phyloP scores from a whole-genome alignment of 2,888 invertebrate genomes.

The Melinopterus prodromus region DNA sequence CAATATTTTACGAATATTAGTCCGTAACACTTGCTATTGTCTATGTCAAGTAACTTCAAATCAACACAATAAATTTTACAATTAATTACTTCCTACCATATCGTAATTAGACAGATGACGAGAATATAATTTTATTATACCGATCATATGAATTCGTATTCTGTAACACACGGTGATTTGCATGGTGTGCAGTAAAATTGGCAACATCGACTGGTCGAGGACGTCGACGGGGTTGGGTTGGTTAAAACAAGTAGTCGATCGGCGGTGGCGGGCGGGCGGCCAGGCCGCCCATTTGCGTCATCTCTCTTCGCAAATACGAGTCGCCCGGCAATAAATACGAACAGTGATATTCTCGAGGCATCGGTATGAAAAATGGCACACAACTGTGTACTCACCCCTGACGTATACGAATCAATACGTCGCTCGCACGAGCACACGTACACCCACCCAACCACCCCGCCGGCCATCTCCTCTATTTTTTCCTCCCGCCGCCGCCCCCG shows the following conservation, averaged over 20 bases:
- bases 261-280: background rate
- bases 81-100: too few relatives aligned
- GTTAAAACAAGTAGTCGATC: constrained; percentile 4
- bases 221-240: background rate
- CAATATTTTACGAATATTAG: too few relatives aligned
- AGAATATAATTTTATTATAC: too few relatives aligned
- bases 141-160: too few relatives aligned
- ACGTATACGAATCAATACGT: constrained; percentile 17
- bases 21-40: too few relatives aligned
- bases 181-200: background rate
- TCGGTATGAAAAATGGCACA: constrained; percentile 24
- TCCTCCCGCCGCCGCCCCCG: background rate
- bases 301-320: constrained; percentile 22
- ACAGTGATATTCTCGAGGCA: constrained; percentile 23
- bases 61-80: too few relatives aligned
- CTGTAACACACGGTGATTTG: background rate
- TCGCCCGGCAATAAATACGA: constrained; percentile 23
- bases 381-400: constrained; percentile 22
- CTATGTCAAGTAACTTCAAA: too few relatives aligned
- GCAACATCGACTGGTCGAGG: background rate
- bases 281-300: constrained; percentile 19
- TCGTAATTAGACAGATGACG: too few relatives aligned
- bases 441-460: background rate
- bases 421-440: constrained; percentile 4
- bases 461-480: background rate